Evolutionary conservation across 2,888 invertebrate genomes (phyloP).

Genomic region (Hydropsyche betteni): DNA sequence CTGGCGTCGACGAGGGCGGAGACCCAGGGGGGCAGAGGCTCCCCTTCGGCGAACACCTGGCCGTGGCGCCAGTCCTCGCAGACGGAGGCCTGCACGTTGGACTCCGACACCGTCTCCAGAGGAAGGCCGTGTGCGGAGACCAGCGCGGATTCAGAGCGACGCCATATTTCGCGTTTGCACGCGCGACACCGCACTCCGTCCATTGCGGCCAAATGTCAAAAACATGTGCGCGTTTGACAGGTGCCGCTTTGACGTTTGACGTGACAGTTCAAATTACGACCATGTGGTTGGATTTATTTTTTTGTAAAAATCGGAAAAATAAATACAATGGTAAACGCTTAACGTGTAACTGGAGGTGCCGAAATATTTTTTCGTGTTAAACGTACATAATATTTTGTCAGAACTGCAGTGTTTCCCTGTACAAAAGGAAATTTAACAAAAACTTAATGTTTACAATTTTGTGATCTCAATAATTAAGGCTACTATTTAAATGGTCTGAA

Average conservation of each 20-base stretch:
- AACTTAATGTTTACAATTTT: no score
- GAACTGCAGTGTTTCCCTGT: no score
- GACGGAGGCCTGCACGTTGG: neutral
- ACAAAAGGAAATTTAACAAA: no score
- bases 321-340: no score
- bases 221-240: neutral
- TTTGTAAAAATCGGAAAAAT: neutral
- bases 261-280: neutral
- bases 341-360: no score
- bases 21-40: slow-evolving; percentile 69
- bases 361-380: no score
- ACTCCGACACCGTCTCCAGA: neutral
- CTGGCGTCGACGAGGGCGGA: slow-evolving; percentile 63
- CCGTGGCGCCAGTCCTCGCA: slow-evolving; percentile 18
- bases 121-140: slow-evolving; percentile 7
- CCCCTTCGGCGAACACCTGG: slow-evolving; percentile 66
- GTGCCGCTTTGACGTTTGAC: neutral
- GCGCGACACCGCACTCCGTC: slow-evolving; percentile 2
- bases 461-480: no score
- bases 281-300: neutral
- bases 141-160: neutral
- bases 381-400: no score
- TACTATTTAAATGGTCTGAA: no score
- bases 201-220: neutral
- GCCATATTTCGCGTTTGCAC: slow-evolving; percentile 9